These are phyloP conservation scores for Turritopsis dohrnii DNA, from an alignment of 30 jellyfish, hydroid and myxozoan genomes.

Conservation along the genomic window DNA sequence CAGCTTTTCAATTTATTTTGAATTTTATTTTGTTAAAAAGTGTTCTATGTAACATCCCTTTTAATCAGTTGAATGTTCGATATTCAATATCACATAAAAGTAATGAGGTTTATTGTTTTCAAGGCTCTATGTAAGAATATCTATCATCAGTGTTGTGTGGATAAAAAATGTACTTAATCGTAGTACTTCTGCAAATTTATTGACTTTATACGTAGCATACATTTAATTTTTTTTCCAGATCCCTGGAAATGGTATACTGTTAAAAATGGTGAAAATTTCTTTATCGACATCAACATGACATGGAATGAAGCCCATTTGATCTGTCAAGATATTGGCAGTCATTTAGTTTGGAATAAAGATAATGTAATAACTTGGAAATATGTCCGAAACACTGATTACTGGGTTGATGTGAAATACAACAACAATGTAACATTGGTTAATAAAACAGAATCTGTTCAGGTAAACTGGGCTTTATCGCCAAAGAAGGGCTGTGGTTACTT, in stretches of 20 bases:
- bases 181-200: too few relatives aligned
- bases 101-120: too few relatives aligned
- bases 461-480: background rate
- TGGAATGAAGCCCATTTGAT: background rate
- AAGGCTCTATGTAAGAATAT: too few relatives aligned
- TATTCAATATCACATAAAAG: too few relatives aligned
- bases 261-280: background rate
- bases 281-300: background rate
- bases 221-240: background rate
- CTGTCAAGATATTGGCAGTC: background rate
- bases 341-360: background rate
- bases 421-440: background rate
- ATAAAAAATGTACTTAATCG: too few relatives aligned
- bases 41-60: too few relatives aligned
- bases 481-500: background rate
- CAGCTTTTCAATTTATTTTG: too few relatives aligned
- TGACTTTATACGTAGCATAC: too few relatives aligned
- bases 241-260: background rate
- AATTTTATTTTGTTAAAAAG: too few relatives aligned
- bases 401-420: background rate
- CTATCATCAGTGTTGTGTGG: too few relatives aligned
- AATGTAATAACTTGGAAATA: background rate
- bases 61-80: too few relatives aligned
- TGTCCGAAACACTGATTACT: background rate
- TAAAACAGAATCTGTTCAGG: background rate